Evolutionary conservation across 2,888 invertebrate genomes (phyloP).

Genomic region (Drosophila macrospina): DNA sequence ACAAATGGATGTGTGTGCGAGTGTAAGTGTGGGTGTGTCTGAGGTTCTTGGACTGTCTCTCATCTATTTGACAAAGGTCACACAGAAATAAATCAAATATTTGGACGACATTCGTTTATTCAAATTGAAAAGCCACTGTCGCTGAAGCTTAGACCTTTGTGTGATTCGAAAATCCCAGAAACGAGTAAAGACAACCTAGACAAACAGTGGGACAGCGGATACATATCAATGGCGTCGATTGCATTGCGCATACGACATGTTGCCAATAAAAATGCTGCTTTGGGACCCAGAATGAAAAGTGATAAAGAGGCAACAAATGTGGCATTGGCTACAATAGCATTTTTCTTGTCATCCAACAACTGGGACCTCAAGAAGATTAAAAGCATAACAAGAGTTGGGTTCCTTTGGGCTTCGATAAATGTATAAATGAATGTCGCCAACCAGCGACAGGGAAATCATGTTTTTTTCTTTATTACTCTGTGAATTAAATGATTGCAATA

Average conservation of each 20-base stretch:
- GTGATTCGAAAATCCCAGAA: constrained; percentile 38
- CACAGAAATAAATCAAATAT: constrained; percentile 78
- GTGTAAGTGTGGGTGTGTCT: constrained; percentile 31
- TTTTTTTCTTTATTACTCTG: constrained; percentile 2
- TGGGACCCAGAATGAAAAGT: constrained; percentile 38
- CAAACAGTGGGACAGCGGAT: constrained; percentile 33
- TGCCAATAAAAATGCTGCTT: constrained; percentile 69
- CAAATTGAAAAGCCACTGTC: constrained; percentile 73
- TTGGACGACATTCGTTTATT: constrained; percentile 70
- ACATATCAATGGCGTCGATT: constrained; percentile 68
- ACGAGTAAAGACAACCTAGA: constrained; percentile 2
- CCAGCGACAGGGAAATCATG: constrained; percentile 15
- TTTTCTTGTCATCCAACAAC: constrained; percentile 37
- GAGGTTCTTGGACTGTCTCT: constrained; percentile 7
- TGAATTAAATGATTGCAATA: constrained; percentile 48
- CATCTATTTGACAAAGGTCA: constrained; percentile 74
- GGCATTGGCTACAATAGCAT: constrained; percentile 36
- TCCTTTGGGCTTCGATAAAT: constrained; percentile 22
- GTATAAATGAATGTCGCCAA: constrained; percentile 38
- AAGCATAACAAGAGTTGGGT: constrained; percentile 51
- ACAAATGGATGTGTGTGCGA: constrained; percentile 56
- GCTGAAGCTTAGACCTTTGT: constrained; percentile 34
- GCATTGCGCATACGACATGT: constrained; percentile 77
- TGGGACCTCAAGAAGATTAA: constrained; percentile 44
- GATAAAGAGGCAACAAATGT: constrained; percentile 48